Base-by-base conservation (phyloP, 2,113 vertebrate genomes). In the Cephalopterus ornatus region DNA sequence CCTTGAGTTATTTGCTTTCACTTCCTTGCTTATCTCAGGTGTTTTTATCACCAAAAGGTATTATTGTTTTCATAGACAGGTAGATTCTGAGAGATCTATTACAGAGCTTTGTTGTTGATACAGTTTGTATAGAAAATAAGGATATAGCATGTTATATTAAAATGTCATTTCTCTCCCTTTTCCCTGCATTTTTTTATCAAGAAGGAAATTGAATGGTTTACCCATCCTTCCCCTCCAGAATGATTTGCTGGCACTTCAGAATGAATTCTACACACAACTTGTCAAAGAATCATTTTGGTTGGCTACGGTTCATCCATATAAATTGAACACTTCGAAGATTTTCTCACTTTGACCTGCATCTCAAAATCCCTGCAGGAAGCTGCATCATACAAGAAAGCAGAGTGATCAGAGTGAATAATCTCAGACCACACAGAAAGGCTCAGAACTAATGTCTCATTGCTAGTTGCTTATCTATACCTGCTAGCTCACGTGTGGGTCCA, bases 321-420 rank as follows among this genome's bases (percentile, higher is more conserved):
- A 76, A 92, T 74, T 22, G 59, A 93, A 66, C 23, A 37, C 82
- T 95, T 91, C 67, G 88, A 89, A 95, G 81, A 88, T 55, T 93
- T 95, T 90, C 67, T 92, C 67, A 61, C 32, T 89, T 87, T 82
- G 75, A 75, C 88, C 37, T 65, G 66, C 49, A 44, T 85, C 66
- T 85, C 53, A 95, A 89, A 96, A 85, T 94, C 87, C 56, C 62
- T 62, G 46, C 33, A 83, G 71, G 59, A 89, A 92, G 76, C 59
- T 30, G 49, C 32, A 76, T 82, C 62, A 68, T 23, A 76, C 42
- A 71, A 72, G 67, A 88, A 35, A 23, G 3, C 42, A 62, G 33
- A 88, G 12, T 35, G 49, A 89, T 79, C 63, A 65, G 58, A 53
- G 32, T 74, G 81, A 88, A 77, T 88, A 80, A 94, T 67, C 27